These are phyloP conservation scores for Hyppa rectilinea DNA, from an alignment of 2,888 invertebrate species.

Conservation along the genomic window DNA sequence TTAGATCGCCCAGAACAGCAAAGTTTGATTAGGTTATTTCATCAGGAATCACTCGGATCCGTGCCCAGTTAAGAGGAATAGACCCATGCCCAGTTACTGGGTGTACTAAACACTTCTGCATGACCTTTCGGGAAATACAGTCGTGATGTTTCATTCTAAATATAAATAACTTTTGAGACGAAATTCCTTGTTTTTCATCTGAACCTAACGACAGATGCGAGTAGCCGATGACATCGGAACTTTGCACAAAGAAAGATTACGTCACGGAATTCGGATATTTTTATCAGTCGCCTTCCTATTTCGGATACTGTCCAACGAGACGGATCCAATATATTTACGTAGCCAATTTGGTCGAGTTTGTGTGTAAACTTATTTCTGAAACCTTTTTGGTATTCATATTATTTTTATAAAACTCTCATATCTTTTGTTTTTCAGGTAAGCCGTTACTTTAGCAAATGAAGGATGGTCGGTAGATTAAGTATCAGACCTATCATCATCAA, in stretches of 20 bases:
- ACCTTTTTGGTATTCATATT: slow-evolving; percentile 20
- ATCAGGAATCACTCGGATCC: neutral
- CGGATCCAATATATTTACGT: slow-evolving; percentile 41
- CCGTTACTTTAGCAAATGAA: neutral
- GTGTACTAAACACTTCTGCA: neutral
- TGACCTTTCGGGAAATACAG: neutral
- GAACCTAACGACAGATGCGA: slow-evolving; percentile 35
- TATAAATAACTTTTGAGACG: slow-evolving; percentile 8
- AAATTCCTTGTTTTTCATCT: slow-evolving; percentile 29
- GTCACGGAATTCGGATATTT: slow-evolving; percentile 46
- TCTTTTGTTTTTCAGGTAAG: slow-evolving; percentile 13
- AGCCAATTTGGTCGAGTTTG: slow-evolving; percentile 44
- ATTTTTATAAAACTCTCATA: slow-evolving; percentile 5
- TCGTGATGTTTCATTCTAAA: slow-evolving; percentile 1
- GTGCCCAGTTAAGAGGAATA: neutral
- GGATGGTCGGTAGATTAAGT: neutral
- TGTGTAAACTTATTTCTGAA: slow-evolving; percentile 18
- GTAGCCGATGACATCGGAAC: slow-evolving; percentile 44
- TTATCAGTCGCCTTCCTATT: slow-evolving; percentile 31
- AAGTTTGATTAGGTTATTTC: neutral
- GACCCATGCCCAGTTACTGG: neutral
- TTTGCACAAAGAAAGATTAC: slow-evolving; percentile 52
- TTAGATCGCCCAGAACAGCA: neutral
- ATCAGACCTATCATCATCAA: too few species aligned
- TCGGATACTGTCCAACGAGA: slow-evolving; percentile 35